Conservation (phyloP, 2,888 invertebrate species). For the Alitta virens region DNA sequence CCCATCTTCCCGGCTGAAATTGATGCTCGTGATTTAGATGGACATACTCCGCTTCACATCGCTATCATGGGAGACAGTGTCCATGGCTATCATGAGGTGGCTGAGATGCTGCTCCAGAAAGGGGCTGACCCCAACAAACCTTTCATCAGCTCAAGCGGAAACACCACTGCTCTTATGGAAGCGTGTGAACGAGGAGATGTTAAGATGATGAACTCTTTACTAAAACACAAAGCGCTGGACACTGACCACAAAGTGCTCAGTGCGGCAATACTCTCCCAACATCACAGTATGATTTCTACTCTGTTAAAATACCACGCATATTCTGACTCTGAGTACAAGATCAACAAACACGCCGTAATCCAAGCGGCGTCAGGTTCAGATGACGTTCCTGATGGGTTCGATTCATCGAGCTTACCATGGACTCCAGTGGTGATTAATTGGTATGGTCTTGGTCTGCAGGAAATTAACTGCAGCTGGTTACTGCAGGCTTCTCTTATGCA, state of each 20-base stretch:
- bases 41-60: slow-evolving; percentile 41
- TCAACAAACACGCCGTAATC: slow-evolving; percentile 79
- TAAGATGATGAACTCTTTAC: slow-evolving; percentile 72
- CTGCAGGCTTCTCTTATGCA: slow-evolving; percentile 79
- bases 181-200: slow-evolving; percentile 70
- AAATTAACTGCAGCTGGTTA: slow-evolving; percentile 75
- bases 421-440: slow-evolving; percentile 75
- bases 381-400: not conserved
- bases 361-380: slow-evolving; percentile 61
- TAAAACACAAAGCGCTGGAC: slow-evolving; percentile 82
- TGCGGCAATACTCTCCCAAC: slow-evolving; percentile 72
- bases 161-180: slow-evolving; percentile 62
- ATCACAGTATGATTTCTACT: slow-evolving; percentile 69
- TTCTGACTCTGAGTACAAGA: slow-evolving; percentile 86
- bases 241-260: slow-evolving; percentile 76
- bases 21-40: slow-evolving; percentile 29
- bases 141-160: slow-evolving; percentile 58
- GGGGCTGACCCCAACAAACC: slow-evolving; percentile 79
- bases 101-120: slow-evolving; percentile 72
- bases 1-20: slow-evolving; percentile 24
- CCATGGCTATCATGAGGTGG: slow-evolving; percentile 61
- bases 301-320: slow-evolving; percentile 77
- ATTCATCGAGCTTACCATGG: slow-evolving; percentile 8
- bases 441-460: slow-evolving; percentile 71
- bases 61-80: slow-evolving; percentile 35